Evolutionary conservation across 2,888 invertebrate genomes (phyloP), one percentile per base, ranked within the genome.

Genomic region (Tiliacea citrago): DNA sequence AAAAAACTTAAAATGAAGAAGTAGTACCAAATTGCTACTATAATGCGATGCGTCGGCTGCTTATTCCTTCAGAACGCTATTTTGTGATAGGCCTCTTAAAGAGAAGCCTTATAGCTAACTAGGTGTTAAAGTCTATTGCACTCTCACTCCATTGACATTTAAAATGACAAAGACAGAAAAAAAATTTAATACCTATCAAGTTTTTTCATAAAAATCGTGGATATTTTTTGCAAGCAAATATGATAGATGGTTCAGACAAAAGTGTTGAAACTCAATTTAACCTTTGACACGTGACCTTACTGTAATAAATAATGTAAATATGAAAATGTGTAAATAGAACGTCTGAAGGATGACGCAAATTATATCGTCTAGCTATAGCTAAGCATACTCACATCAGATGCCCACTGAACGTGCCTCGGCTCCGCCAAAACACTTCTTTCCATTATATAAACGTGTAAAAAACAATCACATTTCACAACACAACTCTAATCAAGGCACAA

Each of bases 391-490:
- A 96, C 96, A 89, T 96, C 93, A 84, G 95, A 94, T 89, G 95
- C 95, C 96, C 96, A 96, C 82, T 94, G 95, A 81, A 96, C 95
- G 88, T 95, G 95, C 82, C 92, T 93, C 80, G 94, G 90, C 81
- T 91, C 93, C 86, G 95, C 95, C 90, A 95, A 92, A 91, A 95
- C 93, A 93, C 96, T 96, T 91, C 93, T 92, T 92, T 96, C 96
- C 96, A 96, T 96, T 91, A 88, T 95, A 63, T 53, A 35, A 90
- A 83, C 86, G 86, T 82, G 81, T 85, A 90, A 89, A 88, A 89
- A 89, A 87, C 76, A 84, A 79, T 94, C 93, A 95, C 94, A 96
- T 95, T 87, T 94, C 95, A 95, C 94, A 90, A 89, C 90, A 91
- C 88, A 85, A 70, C 35, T 70, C 76, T 95, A 95, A 71, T 71